Conservation (phyloP, 2,888 invertebrate genomes). For the Criorhina ranunculi region DNA sequence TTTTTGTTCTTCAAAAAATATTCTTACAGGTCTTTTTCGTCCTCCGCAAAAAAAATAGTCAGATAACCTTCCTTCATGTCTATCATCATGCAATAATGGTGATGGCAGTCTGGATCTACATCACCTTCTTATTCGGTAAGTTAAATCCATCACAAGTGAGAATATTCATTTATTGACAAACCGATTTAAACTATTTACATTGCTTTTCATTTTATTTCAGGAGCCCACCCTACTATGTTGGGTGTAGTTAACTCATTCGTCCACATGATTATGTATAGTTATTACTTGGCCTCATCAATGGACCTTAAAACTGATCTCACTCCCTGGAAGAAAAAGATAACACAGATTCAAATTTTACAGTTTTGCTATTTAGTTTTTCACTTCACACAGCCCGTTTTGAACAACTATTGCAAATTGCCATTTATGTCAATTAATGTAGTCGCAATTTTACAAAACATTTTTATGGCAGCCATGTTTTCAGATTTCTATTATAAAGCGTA, state of each 20-base stretch:
- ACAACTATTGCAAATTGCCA: slow-evolving; percentile 75
- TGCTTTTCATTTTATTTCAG: slow-evolving; percentile 81
- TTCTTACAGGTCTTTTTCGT: slow-evolving; percentile 87
- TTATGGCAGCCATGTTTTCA: slow-evolving; percentile 79
- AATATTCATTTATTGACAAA: background rate
- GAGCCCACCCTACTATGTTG: slow-evolving; percentile 88
- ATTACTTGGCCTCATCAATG: slow-evolving; percentile 89
- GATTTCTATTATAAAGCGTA: slow-evolving; percentile 80
- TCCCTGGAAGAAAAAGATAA: slow-evolving; percentile 92
- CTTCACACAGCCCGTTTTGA: slow-evolving; percentile 82
- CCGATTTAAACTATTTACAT: background rate
- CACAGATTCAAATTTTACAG: slow-evolving; percentile 91
- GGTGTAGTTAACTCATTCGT: slow-evolving; percentile 90
- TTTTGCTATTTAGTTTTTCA: slow-evolving; percentile 87
- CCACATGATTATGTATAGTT: slow-evolving; percentile 92
- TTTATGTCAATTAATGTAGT: slow-evolving; percentile 32
- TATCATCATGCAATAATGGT: slow-evolving; percentile 93
- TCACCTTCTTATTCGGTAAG: slow-evolving; percentile 86
- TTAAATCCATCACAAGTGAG: background rate
- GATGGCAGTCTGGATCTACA: slow-evolving; percentile 86
- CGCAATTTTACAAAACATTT: slow-evolving; percentile 75
- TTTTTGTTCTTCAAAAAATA: background rate
- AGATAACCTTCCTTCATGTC: slow-evolving; percentile 91
- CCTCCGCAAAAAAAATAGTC: slow-evolving; percentile 90
- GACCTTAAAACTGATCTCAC: slow-evolving; percentile 89